Evolutionary conservation across 2,888 invertebrate genomes (phyloP), one percentile per base, ranked within the genome.

Genomic region (Acanthococcus lagerstroemiae): DNA sequence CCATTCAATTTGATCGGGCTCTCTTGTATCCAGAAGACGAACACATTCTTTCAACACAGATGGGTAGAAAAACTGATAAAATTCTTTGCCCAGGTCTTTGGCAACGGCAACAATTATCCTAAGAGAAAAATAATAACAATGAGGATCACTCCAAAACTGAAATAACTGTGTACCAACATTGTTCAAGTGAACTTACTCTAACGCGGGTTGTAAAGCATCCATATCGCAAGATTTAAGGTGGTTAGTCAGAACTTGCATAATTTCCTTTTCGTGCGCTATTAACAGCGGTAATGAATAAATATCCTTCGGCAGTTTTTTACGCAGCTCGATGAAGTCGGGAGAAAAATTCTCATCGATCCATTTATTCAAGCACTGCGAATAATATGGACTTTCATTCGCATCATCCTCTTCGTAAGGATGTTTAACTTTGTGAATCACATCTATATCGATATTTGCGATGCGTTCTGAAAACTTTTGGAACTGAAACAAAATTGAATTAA

Each of bases 321-420:
- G 83, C 72, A 95, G 90, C 61, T 82, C 80, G 55, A 84, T 82
- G 76, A 87, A 95, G 73, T 87, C 86, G 71, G 90, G 84, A 0
- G 92, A 88, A 69, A 91, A 81, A 77, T 95, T 95, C 22, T 95
- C 81, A 2, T 86, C 88, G 73, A 84, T 84, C 94, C 95, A 96
- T 80, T 95, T 95, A 69, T 85, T 83, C 22, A 95, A 76, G 0
- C 90, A 83, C 75, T 90, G 83, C 72, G 84, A 81, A 75, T 96
- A 94, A 74, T 85, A 86, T 0, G 92, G 90, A 17, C 76, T 75
- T 73, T 85, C 84, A 58, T 81, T 78, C 61, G 85, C 86, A 6
- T 84, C 84, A 70, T 83, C 81, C 65, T 77, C 74, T 72, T 87
- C 84, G 75, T 91, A 85, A 70, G 82, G 83, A 76, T 90, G 89